Evolutionary conservation across 2,888 invertebrate genomes (phyloP), one percentile per base, ranked within the genome.

Genomic region (Pantelozetes paolii): DNA sequence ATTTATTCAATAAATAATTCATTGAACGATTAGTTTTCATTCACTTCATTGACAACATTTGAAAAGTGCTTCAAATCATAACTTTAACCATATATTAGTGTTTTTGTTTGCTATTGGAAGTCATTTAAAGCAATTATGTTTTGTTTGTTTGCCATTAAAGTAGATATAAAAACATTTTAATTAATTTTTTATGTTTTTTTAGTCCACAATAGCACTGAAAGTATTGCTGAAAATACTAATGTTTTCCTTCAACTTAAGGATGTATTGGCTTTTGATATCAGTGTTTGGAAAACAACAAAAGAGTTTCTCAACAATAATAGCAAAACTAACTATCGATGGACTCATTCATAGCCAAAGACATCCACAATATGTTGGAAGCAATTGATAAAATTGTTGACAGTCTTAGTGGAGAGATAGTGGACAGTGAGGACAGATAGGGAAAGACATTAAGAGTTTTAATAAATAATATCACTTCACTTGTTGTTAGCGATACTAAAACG

Each of bases 361-460:
- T 45, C 15, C 45, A 18, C 6, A 36, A 36, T 36, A 36, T 18
- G 45, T 2, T 15, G 15, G 45, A 36, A 45, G 45, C 9, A 36
- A 36, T 36, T 36, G 36, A 18, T 45, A 45, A 45, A 45, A 45
- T 45, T 45, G 45, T 18, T 13, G 45, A 15, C 45, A 15, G 15
- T 13, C 15, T 13, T 13, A 13, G 36, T 36, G 9, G 48, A 48
- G 1, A 23, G 54, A 23, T 54, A 23, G n/a, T 48, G 48, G 48
- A 48, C 48, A 48, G 18, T 9, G n/a, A 48, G 8, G 54, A 54
- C 54, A 54, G 18, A 54, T 23, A 54, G 23, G 54, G 1, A 13
- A 54, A 54, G 54, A 26, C 54, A 54, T 26, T 54, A 54, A 54
- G 26, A 54, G 54, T 54, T 54, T 54, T 54, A 54, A 54, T 54